Evolutionary conservation across 2,113 vertebrate species (phyloP), one percentile per base, ranked within the genome.

Genomic region (Oriolus oriolus): DNA sequence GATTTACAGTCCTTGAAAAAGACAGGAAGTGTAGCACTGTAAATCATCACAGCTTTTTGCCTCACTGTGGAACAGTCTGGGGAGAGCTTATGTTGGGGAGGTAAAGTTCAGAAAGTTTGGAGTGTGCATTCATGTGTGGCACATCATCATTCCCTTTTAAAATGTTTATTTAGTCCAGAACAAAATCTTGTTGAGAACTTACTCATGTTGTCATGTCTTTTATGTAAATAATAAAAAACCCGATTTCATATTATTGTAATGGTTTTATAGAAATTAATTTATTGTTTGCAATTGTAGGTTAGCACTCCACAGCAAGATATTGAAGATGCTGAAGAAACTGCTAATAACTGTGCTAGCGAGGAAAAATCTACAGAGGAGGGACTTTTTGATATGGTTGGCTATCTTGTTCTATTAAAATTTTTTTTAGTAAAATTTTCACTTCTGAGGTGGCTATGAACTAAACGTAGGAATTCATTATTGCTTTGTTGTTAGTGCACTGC

Each of bases 381-480:
- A 26, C 98, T 99, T 47, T 99, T 99, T 96, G 98, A 98, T 70
- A 99, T 99, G 99, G 99, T 99, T 96, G 60, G 86, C 28, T 86
- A 28, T 87, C n/a, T 93, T 88, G 28, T 65, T 77, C 42, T 82
- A 17, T 18, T 59, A 14, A 17, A 5, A 3, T 31, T 16, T 42
- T 10, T 66, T 80, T 47, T 23, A 26, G 22, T 71, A 56, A n/a
- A 69, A 53, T 42, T 41, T 54, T 44, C 26, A 15, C 17, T 77
- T 90, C 45, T 71, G 28, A 57, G 47, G 22, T 84, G 35, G 7
- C 65, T 87, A 0, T 81, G 53, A 80, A 33, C 26, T 60, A 56
- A 78, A 27, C 26, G 3, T 69, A 31, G 65, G 47, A 65, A 61
- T 69, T 56, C 2, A 2, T 57, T 70, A 20, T 21, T 89, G 24